Base-by-base conservation (phyloP, 2,888 invertebrate species). In the Leptopterna dolabrata region DNA sequence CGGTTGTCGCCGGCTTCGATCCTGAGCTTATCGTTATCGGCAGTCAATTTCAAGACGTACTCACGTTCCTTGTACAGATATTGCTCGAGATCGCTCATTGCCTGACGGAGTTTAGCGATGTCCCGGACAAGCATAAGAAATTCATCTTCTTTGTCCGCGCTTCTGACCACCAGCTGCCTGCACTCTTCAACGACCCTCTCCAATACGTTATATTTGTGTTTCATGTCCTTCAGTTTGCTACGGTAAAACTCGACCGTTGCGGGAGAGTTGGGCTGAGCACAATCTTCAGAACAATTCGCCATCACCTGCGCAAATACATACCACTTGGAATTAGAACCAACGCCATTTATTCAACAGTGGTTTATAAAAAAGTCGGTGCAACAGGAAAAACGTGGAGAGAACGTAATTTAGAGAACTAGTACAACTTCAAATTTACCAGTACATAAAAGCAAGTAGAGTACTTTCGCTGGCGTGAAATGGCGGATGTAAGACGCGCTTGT, bases 61-160 rank as follows among this genome's bases (percentile, higher is more conserved):
- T 87, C 88, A 27, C 87, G 80, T 73, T 89, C 89, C 47, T 87
- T 88, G 83, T 87, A 89, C 0, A 89, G 86, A 19, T 84, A 88
- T n/a, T 51, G 85, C 71, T 87, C 87, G 11, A 89, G 71, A n/a
- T 88, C 87, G 55, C 88, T 88, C 82, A 89, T 43, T 3, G 87
- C 80, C 36, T 87, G 78, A 14, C 87, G 87, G 36, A 89, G 87
- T 43, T 55, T 76, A 0, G 87, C 78, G 0, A 83, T 76, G n/a
- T 88, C 87, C 36, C 76, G 30, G 4, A 88, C 80, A 19, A 71
- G 36, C 47, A 71, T 84, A 0, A 88, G 63, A n/a, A 84, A 70
- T 76, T 87, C 86, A n/a, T 87, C 86, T 71, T 89, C 89, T 16
- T 85, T 80, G 70, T 84, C 86, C 6, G 89, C 88, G 24, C 47